Percentiles rank a stretch among this genome's conserved stretches.
Conservation (phyloP, 1,140 invertebrate species). For the Sitobion miscanthi region DNA sequence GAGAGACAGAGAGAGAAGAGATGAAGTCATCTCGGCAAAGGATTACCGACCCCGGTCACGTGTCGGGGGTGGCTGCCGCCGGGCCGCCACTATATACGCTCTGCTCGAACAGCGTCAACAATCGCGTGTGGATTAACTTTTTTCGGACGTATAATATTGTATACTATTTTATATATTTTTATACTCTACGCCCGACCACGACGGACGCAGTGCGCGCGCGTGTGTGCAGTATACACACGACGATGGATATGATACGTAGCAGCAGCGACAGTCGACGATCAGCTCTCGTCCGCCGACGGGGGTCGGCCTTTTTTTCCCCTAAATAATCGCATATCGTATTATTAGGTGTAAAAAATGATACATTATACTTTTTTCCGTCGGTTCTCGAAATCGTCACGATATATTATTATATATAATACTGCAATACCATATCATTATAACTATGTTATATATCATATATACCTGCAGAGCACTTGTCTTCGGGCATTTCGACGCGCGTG, state of each 20-base stretch:
- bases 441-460: no score
- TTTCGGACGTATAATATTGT: slow-evolving; percentile 30
- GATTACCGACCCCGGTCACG: slow-evolving; percentile 52
- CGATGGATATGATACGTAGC: neutral
- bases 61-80: slow-evolving; percentile 38
- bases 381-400: no score
- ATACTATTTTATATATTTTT: neutral
- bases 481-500: no score
- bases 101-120: slow-evolving; percentile 39
- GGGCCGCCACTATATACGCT: neutral
- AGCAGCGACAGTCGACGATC: neutral
- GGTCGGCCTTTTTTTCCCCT: neutral
- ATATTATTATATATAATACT: no score
- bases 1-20: neutral
- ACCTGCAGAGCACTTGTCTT: no score
- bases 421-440: no score
- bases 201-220: neutral
- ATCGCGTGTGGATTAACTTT: slow-evolving; percentile 53
- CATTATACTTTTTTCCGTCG: neutral
- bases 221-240: neutral
- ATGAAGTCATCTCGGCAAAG: slow-evolving; percentile 53
- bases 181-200: neutral
- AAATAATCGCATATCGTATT: neutral
- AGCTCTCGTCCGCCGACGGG: neutral
- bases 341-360: neutral